Conservation (phyloP, 2,797 vertebrate genomes). For the Carapus acus region DNA sequence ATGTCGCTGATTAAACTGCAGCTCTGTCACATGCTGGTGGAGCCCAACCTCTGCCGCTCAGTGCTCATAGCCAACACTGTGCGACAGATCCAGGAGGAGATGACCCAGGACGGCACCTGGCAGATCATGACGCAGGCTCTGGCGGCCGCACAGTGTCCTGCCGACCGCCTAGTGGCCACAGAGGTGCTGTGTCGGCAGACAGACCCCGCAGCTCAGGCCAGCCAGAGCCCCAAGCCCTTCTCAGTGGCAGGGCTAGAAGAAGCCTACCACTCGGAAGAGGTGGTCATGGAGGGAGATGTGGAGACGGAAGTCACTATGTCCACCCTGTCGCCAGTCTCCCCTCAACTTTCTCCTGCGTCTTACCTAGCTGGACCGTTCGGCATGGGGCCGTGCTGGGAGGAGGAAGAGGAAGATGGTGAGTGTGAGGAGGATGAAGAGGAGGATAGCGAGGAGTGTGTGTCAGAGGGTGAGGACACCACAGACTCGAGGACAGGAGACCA, state of each 20-base stretch:
- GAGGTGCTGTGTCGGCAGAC: slow-evolving; percentile 84
- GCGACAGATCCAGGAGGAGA: slow-evolving; percentile 96
- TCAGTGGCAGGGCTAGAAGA: slow-evolving; percentile 58
- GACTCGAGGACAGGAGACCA: slow-evolving; percentile 83
- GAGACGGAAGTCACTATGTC: slow-evolving; percentile 64
- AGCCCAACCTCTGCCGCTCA: slow-evolving; percentile 92
- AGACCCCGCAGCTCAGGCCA: slow-evolving; percentile 63
- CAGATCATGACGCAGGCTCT: slow-evolving; percentile 77
- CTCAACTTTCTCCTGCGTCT: slow-evolving; percentile 56
- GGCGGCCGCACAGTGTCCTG: slow-evolving; percentile 70
- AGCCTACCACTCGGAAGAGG: slow-evolving; percentile 66
- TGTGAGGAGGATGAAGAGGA: slow-evolving; percentile 71
- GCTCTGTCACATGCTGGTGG: slow-evolving; percentile 95
- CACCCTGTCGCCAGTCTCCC: slow-evolving; percentile 54
- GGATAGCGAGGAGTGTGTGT: slow-evolving; percentile 72
- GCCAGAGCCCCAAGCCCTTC: slow-evolving; percentile 67
- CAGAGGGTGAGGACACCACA: slow-evolving; percentile 70
- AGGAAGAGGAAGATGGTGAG: slow-evolving; percentile 65
- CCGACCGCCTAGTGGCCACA: slow-evolving; percentile 83
- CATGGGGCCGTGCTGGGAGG: slow-evolving; percentile 76
- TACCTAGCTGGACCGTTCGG: slow-evolving; percentile 68
- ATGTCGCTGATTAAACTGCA: slow-evolving; percentile 99
- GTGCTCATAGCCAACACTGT: slow-evolving; percentile 98
- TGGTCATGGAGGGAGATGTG: slow-evolving; percentile 65
- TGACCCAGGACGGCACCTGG: slow-evolving; percentile 94